Percentiles rank a stretch among this genome's conserved stretches.
phyloP scores from a whole-genome alignment of 2,888 invertebrate species.

The Sipha maydis region DNA sequence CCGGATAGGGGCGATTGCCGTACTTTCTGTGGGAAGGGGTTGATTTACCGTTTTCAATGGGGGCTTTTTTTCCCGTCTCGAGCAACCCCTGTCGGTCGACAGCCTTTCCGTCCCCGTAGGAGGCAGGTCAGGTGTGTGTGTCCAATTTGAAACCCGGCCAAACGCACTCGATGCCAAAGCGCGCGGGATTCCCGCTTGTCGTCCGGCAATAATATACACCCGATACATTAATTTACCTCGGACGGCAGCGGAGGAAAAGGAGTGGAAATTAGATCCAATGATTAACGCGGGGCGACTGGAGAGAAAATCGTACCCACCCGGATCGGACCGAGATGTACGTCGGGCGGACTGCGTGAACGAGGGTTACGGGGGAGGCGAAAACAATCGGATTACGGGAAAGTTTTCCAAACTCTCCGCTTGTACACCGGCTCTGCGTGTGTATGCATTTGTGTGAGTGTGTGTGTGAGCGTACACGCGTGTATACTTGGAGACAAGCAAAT shows the following conservation, averaged over 20 bases:
- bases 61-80: slow-evolving; percentile 29
- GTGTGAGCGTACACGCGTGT: not conserved
- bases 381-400: slow-evolving; percentile 59
- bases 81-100: not conserved
- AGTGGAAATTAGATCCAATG: slow-evolving; percentile 57
- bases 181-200: slow-evolving; percentile 24
- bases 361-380: not conserved
- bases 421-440: not conserved
- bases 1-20: not conserved
- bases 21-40: slow-evolving; percentile 41
- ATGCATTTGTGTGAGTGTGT: not conserved
- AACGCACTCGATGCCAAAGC: slow-evolving; percentile 56
- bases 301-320: slow-evolving; percentile 29
- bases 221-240: slow-evolving; percentile 52
- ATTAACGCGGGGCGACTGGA: slow-evolving; percentile 46
- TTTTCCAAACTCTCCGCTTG: slow-evolving; percentile 49
- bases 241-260: not conserved
- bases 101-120: not conserved
- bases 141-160: slow-evolving; percentile 59
- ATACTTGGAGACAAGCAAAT: slow-evolving; percentile 35
- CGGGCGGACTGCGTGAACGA: not conserved
- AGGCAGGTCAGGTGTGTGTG: slow-evolving; percentile 28
- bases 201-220: slow-evolving; percentile 42
- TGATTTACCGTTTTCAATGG: slow-evolving; percentile 55
- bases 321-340: not conserved